phyloP scores from a whole-genome alignment of 2,113 vertebrate genomes.

The Ancistrus triradiatus region DNA sequence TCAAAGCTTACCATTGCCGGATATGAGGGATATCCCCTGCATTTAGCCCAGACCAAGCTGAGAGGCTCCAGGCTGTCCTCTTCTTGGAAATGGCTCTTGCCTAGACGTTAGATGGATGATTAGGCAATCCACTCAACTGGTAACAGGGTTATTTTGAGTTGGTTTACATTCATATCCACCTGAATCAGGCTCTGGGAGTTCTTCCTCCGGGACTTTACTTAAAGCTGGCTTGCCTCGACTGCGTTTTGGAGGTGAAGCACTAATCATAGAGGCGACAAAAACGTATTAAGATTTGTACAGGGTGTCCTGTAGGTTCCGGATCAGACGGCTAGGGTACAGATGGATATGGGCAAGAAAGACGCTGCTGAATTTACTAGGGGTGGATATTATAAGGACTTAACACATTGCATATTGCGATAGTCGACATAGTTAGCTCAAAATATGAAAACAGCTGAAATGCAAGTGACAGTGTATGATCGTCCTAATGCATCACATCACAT shows the following conservation, averaged over 20 bases:
- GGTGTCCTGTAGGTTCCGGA: too few relatives aligned
- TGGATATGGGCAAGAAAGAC: too few relatives aligned
- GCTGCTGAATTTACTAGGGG: too few relatives aligned
- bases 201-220: constrained; percentile 76
- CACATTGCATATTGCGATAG: too few relatives aligned
- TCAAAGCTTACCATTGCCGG: constrained; percentile 85
- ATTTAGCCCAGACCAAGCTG: constrained; percentile 97
- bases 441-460: too few relatives aligned
- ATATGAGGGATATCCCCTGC: constrained; percentile 95
- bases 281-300: neutral
- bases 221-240: constrained; percentile 92
- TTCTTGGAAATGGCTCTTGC: constrained; percentile 77
- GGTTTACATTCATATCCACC: constrained; percentile 58
- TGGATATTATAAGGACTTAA: too few relatives aligned
- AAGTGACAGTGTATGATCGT: too few relatives aligned
- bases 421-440: too few relatives aligned
- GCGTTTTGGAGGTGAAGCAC: constrained; percentile 80
- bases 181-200: constrained; percentile 79
- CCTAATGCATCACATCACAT: too few relatives aligned
- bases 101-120: constrained; percentile 56
- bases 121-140: neutral
- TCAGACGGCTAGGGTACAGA: too few relatives aligned
- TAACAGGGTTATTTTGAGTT: neutral
- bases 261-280: constrained; percentile 43
- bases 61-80: constrained; percentile 82